Evolutionary conservation across 2,888 invertebrate species (phyloP).

Genomic region (Blastobasis adustella): DNA sequence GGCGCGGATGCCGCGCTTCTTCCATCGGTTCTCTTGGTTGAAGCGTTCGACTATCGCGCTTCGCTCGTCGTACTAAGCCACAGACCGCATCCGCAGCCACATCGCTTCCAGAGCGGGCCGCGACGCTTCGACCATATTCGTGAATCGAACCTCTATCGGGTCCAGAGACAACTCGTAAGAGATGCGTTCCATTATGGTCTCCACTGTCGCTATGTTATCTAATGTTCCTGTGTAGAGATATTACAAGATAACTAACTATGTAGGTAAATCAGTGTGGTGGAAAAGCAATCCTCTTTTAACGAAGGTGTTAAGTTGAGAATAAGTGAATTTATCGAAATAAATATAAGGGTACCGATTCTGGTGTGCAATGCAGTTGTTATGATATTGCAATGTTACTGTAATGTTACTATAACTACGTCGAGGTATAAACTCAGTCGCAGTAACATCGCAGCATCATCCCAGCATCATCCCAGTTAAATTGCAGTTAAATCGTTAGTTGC

Average conservation of each 20-base stretch:
- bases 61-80: conserved; percentile 54
- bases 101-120: conserved; percentile 52
- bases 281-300: too few species aligned
- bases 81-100: conserved; percentile 51
- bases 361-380: too few species aligned
- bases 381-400: too few species aligned
- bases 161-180: conserved; percentile 64
- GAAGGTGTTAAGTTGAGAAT: too few species aligned
- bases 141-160: conserved; percentile 59
- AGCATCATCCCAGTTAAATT: too few species aligned
- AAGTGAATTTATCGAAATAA: too few species aligned
- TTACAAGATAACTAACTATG: background rate
- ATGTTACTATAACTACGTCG: too few species aligned
- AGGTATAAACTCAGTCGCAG: too few species aligned
- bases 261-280: too few species aligned
- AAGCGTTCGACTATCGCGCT: conserved; percentile 53
- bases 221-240: conserved; percentile 19
- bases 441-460: too few species aligned
- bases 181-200: conserved; percentile 77
- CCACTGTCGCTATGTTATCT: conserved; percentile 32
- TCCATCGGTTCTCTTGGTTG: conserved; percentile 80
- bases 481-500: too few species aligned
- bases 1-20: conserved; percentile 70
- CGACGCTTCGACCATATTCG: conserved; percentile 30
- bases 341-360: too few species aligned